Base-by-base conservation (phyloP, 2,888 invertebrate genomes). In the Meiosimyza decipiens region DNA sequence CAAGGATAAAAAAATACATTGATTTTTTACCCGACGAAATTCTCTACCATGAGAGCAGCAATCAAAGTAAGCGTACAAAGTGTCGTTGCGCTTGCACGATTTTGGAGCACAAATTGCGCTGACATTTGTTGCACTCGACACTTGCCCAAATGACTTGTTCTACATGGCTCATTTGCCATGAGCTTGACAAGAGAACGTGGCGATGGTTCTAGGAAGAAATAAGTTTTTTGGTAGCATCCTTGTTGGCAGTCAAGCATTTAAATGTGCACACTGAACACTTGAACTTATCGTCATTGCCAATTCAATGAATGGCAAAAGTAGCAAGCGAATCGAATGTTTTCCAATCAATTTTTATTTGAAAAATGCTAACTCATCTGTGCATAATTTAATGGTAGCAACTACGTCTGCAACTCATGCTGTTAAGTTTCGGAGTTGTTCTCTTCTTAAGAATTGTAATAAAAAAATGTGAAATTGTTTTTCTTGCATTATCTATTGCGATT, bases 301-400 rank as follows among this genome's bases (percentile, higher is more conserved):
- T 69, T 49, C 68, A 71, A 33, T 71, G 40, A 40, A 40, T 70
- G 65, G 72, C 33, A 66, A 57, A 71, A 69, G 70, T 73, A 72
- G 68, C 71, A 77, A 77, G 75, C 76, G 76, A 76, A 77, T 76
- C 74, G 79, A 84, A 85, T 85, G 84, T 84, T 85, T 85, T 85
- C 82, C 85, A 85, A 85, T 85, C 85, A 85, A 83, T 85, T 85
- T 85, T 85, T 85, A 85, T 85, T 75, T 79, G 80, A 81, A 80
- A 80, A 84, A 82, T 84, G 85, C 84, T 79, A 85, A 85, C 85
- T 85, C 85, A 85, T 85, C 85, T 85, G 85, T 85, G 84, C 84
- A 85, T 85, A 84, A 83, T 82, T 83, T 84, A 84, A 83, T 84
- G 82, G 80, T 78, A 80, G 6, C 40, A 40, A 9, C 40, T 6